These are phyloP conservation scores for Cheilosia vulpina DNA, from an alignment of 2,888 invertebrate genomes.

Conservation along the genomic window DNA sequence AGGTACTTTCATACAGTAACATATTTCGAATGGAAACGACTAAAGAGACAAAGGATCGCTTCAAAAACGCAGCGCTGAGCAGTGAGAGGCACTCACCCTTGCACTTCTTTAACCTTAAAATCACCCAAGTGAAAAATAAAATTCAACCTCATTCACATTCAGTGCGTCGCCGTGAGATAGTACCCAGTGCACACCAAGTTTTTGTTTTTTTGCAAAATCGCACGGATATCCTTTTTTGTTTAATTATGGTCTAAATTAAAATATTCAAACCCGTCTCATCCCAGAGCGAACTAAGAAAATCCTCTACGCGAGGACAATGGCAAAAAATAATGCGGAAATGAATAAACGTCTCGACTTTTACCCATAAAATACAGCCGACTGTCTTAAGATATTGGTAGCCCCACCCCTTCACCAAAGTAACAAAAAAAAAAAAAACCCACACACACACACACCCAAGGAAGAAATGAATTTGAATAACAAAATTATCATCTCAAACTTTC, in stretches of 20 bases:
- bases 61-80: too few species aligned
- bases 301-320: constrained; percentile 67
- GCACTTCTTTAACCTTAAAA: neutral
- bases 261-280: constrained; percentile 61
- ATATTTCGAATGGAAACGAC: too few species aligned
- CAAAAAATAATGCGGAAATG: constrained; percentile 80
- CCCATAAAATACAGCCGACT: constrained; percentile 69
- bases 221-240: constrained; percentile 73
- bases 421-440: constrained; percentile 7
- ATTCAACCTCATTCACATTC: constrained; percentile 4
- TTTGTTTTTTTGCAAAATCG: constrained; percentile 20
- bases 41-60: too few species aligned
- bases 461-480: constrained; percentile 76
- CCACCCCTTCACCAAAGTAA: constrained; percentile 13
- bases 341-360: constrained; percentile 81
- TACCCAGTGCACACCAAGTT: constrained; percentile 8
- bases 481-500: constrained; percentile 75
- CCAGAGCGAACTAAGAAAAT: constrained; percentile 1
- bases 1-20: too few species aligned
- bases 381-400: constrained; percentile 69
- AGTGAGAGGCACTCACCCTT: neutral
- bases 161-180: neutral
- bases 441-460: constrained; percentile 10
- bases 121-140: constrained; percentile 14
- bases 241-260: constrained; percentile 74